Percentiles rank a stretch among this genome's conserved stretches.
These are phyloP conservation scores for Cryptus armator DNA, from an alignment of 2,888 invertebrate species.

Conservation along the genomic window DNA sequence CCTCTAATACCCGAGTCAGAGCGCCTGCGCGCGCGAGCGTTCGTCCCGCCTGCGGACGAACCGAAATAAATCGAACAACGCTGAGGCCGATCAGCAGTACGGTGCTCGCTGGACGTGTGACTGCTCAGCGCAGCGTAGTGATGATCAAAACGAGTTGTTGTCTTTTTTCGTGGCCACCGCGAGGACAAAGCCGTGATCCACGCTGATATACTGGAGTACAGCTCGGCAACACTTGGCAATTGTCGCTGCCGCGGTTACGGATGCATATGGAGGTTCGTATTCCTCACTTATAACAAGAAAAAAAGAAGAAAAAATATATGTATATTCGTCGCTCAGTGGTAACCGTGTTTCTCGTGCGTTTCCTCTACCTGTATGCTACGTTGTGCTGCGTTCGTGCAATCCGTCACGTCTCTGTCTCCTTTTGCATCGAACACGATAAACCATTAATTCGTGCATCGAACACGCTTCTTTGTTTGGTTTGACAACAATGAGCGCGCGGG, in stretches of 20 bases:
- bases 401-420: background rate
- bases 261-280: constrained; percentile 84
- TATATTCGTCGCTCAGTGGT: background rate
- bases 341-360: constrained; percentile 50
- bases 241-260: constrained; percentile 81
- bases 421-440: constrained; percentile 23
- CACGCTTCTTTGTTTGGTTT: constrained; percentile 72
- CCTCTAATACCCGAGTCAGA: constrained; percentile 51
- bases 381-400: background rate
- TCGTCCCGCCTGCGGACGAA: constrained; percentile 80
- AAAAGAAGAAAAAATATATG: constrained; percentile 12
- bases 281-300: constrained; percentile 5
- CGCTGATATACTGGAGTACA: constrained; percentile 73
- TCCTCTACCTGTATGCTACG: background rate
- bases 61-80: constrained; percentile 85
- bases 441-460: constrained; percentile 39
- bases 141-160: constrained; percentile 82
- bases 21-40: constrained; percentile 77
- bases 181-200: constrained; percentile 81
- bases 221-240: constrained; percentile 75
- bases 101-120: constrained; percentile 80
- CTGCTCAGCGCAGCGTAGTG: constrained; percentile 76
- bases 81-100: constrained; percentile 75
- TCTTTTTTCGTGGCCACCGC: constrained; percentile 81
- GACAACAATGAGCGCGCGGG: constrained; percentile 66